phyloP scores from a whole-genome alignment of 2,888 invertebrate species.

The Diarsia mendica region DNA sequence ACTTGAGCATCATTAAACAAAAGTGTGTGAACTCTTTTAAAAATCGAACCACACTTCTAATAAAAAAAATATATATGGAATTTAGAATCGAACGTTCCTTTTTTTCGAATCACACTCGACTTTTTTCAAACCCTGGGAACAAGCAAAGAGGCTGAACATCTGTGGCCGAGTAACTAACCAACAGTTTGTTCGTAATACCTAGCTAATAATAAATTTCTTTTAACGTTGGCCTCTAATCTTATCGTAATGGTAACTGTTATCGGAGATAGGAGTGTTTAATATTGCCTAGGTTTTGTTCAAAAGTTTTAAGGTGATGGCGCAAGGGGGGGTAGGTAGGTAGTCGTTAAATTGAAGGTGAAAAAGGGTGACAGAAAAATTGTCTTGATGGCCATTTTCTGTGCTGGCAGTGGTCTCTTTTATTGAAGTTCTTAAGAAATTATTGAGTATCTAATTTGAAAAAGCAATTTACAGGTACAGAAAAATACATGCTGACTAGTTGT shows the following conservation, averaged over 20 bases:
- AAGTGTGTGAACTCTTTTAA: background rate
- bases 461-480: background rate
- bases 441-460: background rate
- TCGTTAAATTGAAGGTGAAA: no score
- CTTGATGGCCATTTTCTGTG: background rate
- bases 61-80: no score
- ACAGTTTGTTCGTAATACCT: constrained; percentile 59
- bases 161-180: constrained; percentile 54
- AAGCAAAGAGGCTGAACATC: constrained; percentile 37
- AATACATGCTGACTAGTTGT: background rate
- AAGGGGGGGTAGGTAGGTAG: no score
- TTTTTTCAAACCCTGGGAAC: constrained; percentile 23
- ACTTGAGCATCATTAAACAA: background rate
- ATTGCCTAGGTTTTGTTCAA: constrained; percentile 33
- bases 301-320: no score
- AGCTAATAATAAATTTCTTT: constrained; percentile 62
- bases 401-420: background rate
- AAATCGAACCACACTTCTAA: background rate
- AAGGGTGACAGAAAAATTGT: background rate
- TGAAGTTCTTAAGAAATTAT: background rate
- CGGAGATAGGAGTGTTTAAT: constrained; percentile 39
- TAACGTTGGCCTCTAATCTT: constrained; percentile 51
- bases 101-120: constrained; percentile 20
- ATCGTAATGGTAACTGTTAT: constrained; percentile 60
- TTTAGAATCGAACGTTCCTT: constrained; percentile 10